phyloP scores from a whole-genome alignment of 2,113 vertebrate species.

The Arenaria interpres region DNA sequence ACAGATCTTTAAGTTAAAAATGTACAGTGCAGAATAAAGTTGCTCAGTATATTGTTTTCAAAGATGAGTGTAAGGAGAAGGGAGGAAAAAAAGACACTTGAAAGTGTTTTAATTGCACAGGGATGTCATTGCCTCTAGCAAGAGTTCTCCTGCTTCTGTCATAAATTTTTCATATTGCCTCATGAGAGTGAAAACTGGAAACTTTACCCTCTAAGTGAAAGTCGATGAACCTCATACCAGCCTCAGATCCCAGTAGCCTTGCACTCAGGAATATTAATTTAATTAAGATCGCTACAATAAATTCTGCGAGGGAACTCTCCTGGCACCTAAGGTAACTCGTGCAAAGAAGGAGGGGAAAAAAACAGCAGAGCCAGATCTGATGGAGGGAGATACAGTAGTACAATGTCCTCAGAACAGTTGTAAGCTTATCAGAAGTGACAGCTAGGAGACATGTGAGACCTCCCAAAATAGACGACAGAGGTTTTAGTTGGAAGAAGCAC shows the following conservation, averaged over 20 bases:
- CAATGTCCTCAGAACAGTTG: not conserved
- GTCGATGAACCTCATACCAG: constrained; percentile 60
- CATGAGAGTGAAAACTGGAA: constrained; percentile 60
- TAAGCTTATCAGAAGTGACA: not conserved
- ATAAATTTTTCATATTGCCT: constrained; percentile 75
- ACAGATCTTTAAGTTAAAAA: constrained; percentile 46
- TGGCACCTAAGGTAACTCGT: not conserved
- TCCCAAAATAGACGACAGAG: not conserved
- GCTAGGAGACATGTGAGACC: not conserved
- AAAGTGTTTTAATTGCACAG: constrained; percentile 71
- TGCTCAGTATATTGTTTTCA: constrained; percentile 43
- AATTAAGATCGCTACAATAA: constrained; percentile 74
- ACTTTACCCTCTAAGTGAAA: constrained; percentile 70
- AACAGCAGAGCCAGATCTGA: not conserved
- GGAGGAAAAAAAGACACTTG: constrained; percentile 44
- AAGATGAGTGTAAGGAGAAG: constrained; percentile 12
- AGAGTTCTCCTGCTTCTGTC: constrained; percentile 57
- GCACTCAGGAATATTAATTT: constrained; percentile 72
- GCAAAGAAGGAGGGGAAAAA: not conserved
- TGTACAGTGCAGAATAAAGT: not conserved
- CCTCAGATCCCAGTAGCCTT: constrained; percentile 61
- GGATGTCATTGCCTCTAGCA: constrained; percentile 65
- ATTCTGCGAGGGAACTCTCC: constrained; percentile 50
- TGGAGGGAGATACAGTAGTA: not conserved
- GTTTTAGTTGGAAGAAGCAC: not conserved